phyloP scores from a whole-genome alignment of 2,797 vertebrate genomes.

The Pteronotus mesoamericanus region DNA sequence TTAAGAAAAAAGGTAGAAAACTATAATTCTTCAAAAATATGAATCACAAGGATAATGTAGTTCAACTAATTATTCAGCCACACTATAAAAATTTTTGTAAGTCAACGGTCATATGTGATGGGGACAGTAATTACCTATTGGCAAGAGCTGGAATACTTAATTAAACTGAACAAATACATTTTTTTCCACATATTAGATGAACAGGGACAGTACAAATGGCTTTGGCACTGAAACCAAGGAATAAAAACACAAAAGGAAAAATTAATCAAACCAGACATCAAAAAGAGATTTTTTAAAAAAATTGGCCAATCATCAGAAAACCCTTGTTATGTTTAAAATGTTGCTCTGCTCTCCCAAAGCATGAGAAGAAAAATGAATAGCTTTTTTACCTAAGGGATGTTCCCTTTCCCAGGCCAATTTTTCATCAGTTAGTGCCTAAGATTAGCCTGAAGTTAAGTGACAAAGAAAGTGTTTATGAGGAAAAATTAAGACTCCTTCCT shows the following conservation, averaged over 20 bases:
- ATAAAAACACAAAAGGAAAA: conserved; percentile 53
- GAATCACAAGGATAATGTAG: conserved; percentile 51
- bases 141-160: conserved; percentile 73
- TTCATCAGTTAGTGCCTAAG: background rate
- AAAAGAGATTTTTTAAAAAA: conserved; percentile 55
- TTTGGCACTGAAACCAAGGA: conserved; percentile 67
- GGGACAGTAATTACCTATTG: conserved; percentile 71
- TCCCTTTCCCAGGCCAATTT: conserved; percentile 18
- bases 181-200: conserved; percentile 71
- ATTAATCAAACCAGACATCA: conserved; percentile 73
- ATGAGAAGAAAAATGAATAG: conserved; percentile 42
- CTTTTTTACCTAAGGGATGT: conserved; percentile 32
- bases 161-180: conserved; percentile 76
- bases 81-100: conserved; percentile 66
- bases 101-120: conserved; percentile 52
- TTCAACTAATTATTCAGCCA: conserved; percentile 66
- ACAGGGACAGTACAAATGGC: conserved; percentile 67
- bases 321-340: conserved; percentile 54
- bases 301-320: conserved; percentile 33
- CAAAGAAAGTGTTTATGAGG: background rate
- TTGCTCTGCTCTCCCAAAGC: conserved; percentile 38
- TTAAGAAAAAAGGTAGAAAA: conserved; percentile 63
- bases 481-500: background rate
- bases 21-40: conserved; percentile 61
- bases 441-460: conserved; percentile 13